These are phyloP conservation scores for Xiphorhynchus erythropygius DNA, from an alignment of 2,797 vertebrate species.

Conservation along the genomic window DNA sequence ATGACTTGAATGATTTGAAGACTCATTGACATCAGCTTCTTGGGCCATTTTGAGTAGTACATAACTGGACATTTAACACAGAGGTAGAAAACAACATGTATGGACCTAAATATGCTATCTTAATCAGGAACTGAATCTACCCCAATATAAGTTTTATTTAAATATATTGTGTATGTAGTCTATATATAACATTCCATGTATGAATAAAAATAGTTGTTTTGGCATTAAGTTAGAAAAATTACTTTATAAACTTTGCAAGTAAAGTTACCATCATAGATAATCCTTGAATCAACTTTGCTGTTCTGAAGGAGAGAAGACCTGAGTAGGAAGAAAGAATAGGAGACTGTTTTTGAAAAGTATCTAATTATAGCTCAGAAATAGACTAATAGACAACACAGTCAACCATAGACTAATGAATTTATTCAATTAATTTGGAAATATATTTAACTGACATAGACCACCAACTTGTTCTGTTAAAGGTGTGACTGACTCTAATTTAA, in stretches of 20 bases:
- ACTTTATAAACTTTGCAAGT: background rate
- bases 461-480: background rate
- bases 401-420: background rate
- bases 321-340: background rate
- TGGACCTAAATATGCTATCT: background rate
- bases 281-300: background rate
- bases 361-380: background rate
- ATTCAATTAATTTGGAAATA: background rate
- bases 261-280: background rate
- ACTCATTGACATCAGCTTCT: background rate
- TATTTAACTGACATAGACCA: background rate
- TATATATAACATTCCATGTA: background rate
- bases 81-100: background rate
- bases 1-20: background rate
- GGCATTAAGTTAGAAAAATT: background rate
- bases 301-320: background rate
- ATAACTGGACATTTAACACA: background rate
- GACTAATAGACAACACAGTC: no score
- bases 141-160: background rate
- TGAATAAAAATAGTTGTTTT: background rate
- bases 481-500: background rate
- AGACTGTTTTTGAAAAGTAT: background rate
- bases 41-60: background rate
- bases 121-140: background rate
- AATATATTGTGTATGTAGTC: background rate